Conservation (phyloP, 2,888 invertebrate genomes). For the Artemia sinica region DNA sequence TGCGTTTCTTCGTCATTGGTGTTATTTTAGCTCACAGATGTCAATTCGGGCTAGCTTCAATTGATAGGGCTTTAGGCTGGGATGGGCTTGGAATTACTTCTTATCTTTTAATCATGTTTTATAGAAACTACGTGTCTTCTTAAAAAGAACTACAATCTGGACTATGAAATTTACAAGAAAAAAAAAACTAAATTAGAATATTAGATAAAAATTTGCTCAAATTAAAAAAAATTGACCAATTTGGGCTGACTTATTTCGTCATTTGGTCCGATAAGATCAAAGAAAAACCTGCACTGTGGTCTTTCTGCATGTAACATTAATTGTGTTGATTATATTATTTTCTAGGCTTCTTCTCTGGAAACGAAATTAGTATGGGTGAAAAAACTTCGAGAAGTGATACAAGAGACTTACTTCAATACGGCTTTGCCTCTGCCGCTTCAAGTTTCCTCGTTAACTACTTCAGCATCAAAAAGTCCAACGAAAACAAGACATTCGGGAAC, state of each 20-base stretch:
- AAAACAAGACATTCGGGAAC: conserved; percentile 47
- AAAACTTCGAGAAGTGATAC: conserved; percentile 80
- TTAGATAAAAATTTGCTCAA: conserved; percentile 11
- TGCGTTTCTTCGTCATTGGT: too few species aligned
- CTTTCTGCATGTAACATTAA: too few species aligned
- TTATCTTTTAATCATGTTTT: too few species aligned
- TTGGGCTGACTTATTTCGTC: neutral
- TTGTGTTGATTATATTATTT: conserved; percentile 18
- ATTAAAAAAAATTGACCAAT: neutral
- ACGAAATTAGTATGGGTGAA: conserved; percentile 92
- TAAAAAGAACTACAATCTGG: too few species aligned
- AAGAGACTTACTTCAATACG: conserved; percentile 81
- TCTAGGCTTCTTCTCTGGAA: conserved; percentile 68
- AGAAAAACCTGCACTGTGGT: too few species aligned
- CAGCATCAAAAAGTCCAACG: conserved; percentile 57
- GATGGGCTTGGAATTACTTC: too few species aligned
- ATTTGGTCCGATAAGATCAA: conserved; percentile 14
- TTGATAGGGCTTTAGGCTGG: too few species aligned
- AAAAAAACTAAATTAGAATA: too few species aligned
- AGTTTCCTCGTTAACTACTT: conserved; percentile 23
- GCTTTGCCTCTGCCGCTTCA: conserved; percentile 43
- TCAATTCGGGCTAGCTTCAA: too few species aligned
- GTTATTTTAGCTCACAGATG: too few species aligned
- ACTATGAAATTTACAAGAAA: too few species aligned
- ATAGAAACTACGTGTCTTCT: too few species aligned